These are phyloP conservation scores for Dasypolia templi DNA, from an alignment of 2,888 invertebrate genomes.

Conservation along the genomic window DNA sequence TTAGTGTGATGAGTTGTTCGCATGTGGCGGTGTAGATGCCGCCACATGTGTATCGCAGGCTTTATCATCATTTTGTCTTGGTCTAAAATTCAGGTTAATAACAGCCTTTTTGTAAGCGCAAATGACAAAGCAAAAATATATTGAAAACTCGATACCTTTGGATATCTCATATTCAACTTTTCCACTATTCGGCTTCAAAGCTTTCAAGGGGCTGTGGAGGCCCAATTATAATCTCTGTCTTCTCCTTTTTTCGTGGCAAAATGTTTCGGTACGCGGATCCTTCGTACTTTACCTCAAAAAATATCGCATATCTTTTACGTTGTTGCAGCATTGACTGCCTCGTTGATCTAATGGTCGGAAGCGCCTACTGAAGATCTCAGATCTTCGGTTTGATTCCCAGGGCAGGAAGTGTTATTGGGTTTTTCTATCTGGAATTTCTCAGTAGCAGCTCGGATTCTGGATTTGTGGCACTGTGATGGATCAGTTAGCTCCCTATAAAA, in stretches of 20 bases:
- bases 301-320: not conserved
- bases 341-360: no score
- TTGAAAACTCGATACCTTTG: constrained; percentile 4
- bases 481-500: no score
- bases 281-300: not conserved
- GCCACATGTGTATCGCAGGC: no score
- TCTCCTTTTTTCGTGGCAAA: constrained; percentile 15
- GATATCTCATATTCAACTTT: constrained; percentile 25
- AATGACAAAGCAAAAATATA: constrained; percentile 1
- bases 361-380: not conserved
- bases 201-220: constrained; percentile 28
- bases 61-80: no score
- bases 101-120: not conserved
- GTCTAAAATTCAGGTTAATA: not conserved
- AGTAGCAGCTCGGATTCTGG: no score
- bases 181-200: constrained; percentile 23
- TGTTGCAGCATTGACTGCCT: constrained; percentile 4
- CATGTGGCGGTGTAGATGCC: no score
- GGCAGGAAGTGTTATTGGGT: not conserved
- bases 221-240: constrained; percentile 52
- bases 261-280: constrained; percentile 21
- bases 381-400: not conserved
- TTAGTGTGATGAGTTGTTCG: no score
- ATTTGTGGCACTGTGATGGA: no score
- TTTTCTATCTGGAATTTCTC: not conserved